A percentile compares a stretch with the other conserved stretches of the same genome.
phyloP scores from a whole-genome alignment of 1,140 invertebrate species.

The Odontomachus brunneus region DNA sequence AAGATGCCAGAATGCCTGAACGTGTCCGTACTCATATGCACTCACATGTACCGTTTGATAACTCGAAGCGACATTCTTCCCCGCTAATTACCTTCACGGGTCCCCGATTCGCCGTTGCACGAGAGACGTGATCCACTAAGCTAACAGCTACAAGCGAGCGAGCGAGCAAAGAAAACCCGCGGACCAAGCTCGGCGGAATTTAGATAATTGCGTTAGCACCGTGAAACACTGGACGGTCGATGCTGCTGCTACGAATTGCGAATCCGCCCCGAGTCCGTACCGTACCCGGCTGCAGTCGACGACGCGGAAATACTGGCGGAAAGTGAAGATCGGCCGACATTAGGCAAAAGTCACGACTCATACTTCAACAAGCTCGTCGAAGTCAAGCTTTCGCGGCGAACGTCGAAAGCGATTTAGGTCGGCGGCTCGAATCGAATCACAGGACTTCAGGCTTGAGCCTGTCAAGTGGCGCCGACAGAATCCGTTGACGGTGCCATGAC shows the following conservation, averaged over 20 bases:
- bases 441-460: slow-evolving; percentile 63
- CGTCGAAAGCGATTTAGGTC: slow-evolving; percentile 63
- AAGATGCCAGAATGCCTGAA: too few relatives aligned
- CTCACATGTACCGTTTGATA: too few relatives aligned
- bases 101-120: too few relatives aligned
- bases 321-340: slow-evolving; percentile 22
- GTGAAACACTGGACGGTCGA: background rate
- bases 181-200: background rate
- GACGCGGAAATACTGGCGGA: background rate
- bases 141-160: too few relatives aligned
- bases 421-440: slow-evolving; percentile 69
- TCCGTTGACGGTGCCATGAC: slow-evolving; percentile 58
- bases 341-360: slow-evolving; percentile 24
- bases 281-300: background rate
- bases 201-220: slow-evolving; percentile 17
- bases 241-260: background rate
- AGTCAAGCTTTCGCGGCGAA: slow-evolving; percentile 36
- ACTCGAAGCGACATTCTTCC: too few relatives aligned
- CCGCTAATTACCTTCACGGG: too few relatives aligned
- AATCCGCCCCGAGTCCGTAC: background rate
- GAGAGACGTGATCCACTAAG: too few relatives aligned
- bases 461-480: slow-evolving; percentile 65
- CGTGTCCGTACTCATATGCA: too few relatives aligned
- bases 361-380: slow-evolving; percentile 9
- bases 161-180: too few relatives aligned